phyloP scores from a whole-genome alignment of 2,113 vertebrate species.

The Hymenochirus boettgeri region DNA sequence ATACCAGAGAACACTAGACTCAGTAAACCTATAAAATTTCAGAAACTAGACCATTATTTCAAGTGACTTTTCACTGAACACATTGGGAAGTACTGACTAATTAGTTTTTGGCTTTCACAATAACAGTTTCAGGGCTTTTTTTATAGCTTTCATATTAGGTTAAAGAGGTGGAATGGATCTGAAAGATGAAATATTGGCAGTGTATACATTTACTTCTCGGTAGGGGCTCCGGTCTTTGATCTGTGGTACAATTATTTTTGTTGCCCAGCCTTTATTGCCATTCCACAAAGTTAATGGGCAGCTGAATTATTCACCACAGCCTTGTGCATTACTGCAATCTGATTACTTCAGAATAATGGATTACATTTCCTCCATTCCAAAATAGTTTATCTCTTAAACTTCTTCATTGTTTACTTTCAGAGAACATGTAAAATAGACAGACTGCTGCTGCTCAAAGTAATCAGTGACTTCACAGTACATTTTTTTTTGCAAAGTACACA shows the following conservation, averaged over 20 bases:
- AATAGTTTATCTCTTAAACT: not conserved
- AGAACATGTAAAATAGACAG: constrained; percentile 5
- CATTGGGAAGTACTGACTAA: constrained; percentile 90
- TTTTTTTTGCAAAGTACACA: constrained; percentile 6
- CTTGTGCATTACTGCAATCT: constrained; percentile 53
- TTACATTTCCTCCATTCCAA: constrained; percentile 41
- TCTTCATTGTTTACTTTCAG: constrained; percentile 26
- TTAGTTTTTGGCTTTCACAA: constrained; percentile 90
- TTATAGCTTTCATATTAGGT: constrained; percentile 80
- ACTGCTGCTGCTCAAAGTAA: constrained; percentile 1
- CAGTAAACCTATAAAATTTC: constrained; percentile 90
- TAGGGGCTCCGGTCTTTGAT: constrained; percentile 67
- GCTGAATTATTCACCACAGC: constrained; percentile 47
- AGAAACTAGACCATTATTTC: constrained; percentile 86
- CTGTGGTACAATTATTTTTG: constrained; percentile 61
- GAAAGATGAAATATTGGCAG: constrained; percentile 75
- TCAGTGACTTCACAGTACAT: not conserved
- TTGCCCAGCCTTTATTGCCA: constrained; percentile 57
- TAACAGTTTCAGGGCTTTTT: constrained; percentile 73
- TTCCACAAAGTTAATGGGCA: constrained; percentile 57
- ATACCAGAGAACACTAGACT: constrained; percentile 88
- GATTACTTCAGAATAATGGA: constrained; percentile 56
- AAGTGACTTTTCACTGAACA: constrained; percentile 85
- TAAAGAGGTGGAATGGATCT: constrained; percentile 62
- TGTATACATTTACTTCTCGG: constrained; percentile 62